A percentile compares a stretch with the other conserved stretches of the same genome.
These are phyloP conservation scores for Phymanthus crucifer DNA, from an alignment of 92 coral and sea anemone species.

Conservation along the genomic window DNA sequence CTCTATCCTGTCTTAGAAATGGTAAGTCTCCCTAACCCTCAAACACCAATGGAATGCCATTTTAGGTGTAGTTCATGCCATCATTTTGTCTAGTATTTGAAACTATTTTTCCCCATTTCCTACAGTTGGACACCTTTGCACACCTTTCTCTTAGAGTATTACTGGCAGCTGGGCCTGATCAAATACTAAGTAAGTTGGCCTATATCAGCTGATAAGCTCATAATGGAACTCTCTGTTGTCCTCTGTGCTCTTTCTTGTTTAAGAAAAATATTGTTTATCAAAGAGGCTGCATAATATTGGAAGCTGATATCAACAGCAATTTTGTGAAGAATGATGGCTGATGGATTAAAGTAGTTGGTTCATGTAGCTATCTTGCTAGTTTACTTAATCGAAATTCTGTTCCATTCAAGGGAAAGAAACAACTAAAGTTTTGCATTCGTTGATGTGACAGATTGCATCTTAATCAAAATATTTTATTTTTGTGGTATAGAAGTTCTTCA, in stretches of 20 bases:
- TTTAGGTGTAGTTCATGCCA: background rate
- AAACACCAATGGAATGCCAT: background rate
- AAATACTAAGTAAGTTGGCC: conserved; percentile 60
- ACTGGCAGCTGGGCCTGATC: conserved; percentile 73
- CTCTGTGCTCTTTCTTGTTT: too few species aligned
- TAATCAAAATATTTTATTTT: background rate
- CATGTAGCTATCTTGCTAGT: too few species aligned
- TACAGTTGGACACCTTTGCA: conserved; percentile 77
- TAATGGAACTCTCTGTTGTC: background rate
- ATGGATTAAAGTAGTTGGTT: too few species aligned
- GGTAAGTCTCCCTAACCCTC: conserved; percentile 42
- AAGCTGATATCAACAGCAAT: too few species aligned
- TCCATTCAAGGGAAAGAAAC: background rate
- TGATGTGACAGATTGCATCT: background rate
- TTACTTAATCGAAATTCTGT: too few species aligned
- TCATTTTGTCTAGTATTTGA: background rate
- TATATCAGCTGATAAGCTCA: background rate
- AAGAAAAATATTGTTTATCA: too few species aligned
- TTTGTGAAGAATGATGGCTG: too few species aligned
- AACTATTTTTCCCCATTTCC: background rate
- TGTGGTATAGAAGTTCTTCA: conserved; percentile 38
- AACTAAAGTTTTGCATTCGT: background rate
- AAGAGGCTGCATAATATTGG: too few species aligned
- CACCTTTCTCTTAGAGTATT: conserved; percentile 87
- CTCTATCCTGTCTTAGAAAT: conserved; percentile 80